Evolutionary conservation across 2,113 vertebrate species (phyloP).

Genomic region (Megaceryle maxima): DNA sequence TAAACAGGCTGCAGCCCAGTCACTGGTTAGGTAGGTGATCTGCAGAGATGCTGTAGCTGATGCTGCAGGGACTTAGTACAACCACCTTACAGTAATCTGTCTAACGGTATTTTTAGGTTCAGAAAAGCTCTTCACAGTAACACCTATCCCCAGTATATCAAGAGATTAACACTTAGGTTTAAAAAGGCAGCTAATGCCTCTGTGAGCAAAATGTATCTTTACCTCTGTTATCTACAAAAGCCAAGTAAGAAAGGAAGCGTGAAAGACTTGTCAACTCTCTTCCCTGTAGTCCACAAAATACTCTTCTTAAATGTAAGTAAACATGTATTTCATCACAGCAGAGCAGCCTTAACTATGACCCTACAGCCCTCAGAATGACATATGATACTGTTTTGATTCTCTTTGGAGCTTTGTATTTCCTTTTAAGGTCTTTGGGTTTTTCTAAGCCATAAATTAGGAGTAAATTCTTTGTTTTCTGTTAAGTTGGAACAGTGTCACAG

Average conservation of each 20-base stretch:
- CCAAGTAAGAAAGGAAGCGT: neutral
- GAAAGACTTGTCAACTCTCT: neutral
- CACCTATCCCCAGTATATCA: neutral
- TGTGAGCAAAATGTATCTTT: neutral
- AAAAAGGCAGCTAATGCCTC: constrained; percentile 10
- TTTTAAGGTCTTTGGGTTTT: neutral
- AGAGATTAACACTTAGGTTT: neutral
- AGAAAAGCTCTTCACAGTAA: neutral
- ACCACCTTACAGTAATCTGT: neutral
- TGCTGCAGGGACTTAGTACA: neutral
- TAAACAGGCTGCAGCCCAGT: neutral
- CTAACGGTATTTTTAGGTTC: neutral
- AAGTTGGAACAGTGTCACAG: neutral
- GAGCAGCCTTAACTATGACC: neutral
- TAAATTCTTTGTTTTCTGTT: neutral
- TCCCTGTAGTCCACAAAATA: neutral
- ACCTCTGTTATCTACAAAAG: constrained; percentile 6
- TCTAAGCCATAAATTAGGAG: neutral
- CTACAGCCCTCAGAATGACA: neutral
- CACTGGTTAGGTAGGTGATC: too few relatives aligned
- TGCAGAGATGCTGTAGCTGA: neutral
- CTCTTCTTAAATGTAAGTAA: neutral
- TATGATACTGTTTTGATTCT: neutral
- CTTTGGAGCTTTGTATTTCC: neutral
- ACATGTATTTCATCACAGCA: neutral